phyloP scores from a whole-genome alignment of 37 sponge, comb jelly and placozoan genomes.

The Eunapius fragilis region DNA sequence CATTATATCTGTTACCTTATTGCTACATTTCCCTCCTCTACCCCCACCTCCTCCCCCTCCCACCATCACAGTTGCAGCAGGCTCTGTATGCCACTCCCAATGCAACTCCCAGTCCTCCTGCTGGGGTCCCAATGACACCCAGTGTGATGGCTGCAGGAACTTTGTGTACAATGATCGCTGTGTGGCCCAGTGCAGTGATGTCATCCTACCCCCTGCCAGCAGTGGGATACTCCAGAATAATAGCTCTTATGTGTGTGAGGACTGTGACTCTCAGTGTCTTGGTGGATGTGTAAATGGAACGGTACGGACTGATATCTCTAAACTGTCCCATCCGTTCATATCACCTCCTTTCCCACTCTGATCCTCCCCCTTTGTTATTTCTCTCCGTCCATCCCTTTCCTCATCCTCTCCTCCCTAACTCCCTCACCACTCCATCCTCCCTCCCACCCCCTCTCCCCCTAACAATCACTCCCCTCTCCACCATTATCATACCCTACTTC shows the following conservation, averaged over 20 bases:
- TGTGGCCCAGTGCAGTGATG: neutral
- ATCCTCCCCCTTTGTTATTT: neutral
- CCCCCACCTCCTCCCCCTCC: neutral
- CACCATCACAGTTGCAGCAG: neutral
- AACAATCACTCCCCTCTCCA: no score
- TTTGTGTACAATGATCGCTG: neutral
- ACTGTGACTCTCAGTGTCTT: constrained; percentile 54
- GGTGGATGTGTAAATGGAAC: constrained; percentile 31
- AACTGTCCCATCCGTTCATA: neutral
- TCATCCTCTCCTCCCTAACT: neutral
- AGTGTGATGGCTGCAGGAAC: neutral
- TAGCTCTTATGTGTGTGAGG: constrained; percentile 30
- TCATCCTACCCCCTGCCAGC: neutral
- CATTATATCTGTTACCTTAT: no score
- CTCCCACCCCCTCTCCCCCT: neutral
- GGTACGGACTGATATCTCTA: constrained; percentile 1
- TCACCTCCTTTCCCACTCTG: neutral
- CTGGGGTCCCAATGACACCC: neutral
- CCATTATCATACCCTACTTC: no score
- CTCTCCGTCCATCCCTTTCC: neutral
- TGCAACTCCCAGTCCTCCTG: neutral
- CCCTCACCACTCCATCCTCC: neutral
- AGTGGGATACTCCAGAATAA: constrained; percentile 15
- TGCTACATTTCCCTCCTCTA: neutral
- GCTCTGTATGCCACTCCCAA: neutral